phyloP scores from a whole-genome alignment of 1,140 invertebrate species.

The Drosophila malerkotliana region DNA sequence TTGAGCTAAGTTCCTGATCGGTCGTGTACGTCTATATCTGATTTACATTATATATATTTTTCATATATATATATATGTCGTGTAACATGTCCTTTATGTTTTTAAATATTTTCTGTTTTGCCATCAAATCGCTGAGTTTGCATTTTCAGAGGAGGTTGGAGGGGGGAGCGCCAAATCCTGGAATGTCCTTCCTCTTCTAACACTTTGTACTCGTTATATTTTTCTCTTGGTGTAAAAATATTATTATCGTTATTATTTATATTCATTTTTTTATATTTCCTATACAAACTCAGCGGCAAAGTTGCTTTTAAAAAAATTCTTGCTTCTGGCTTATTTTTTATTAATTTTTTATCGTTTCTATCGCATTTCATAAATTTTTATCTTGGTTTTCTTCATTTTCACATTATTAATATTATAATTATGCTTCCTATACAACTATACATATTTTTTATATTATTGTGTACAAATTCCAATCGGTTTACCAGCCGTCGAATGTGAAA shows the following conservation, averaged over 20 bases:
- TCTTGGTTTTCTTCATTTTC: slow-evolving; percentile 14
- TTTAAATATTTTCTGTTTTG: slow-evolving; percentile 1
- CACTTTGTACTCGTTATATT: slow-evolving; percentile 72
- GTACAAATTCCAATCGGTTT: slow-evolving; percentile 34
- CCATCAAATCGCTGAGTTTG: slow-evolving; percentile 49
- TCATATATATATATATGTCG: slow-evolving; percentile 5
- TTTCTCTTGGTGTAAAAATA: slow-evolving; percentile 78
- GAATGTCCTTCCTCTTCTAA: slow-evolving; percentile 45
- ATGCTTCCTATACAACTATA: slow-evolving; percentile 72
- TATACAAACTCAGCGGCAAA: slow-evolving; percentile 73
- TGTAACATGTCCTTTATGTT: slow-evolving; percentile 3
- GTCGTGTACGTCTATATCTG: slow-evolving; percentile 27
- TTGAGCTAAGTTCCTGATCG: slow-evolving; percentile 63
- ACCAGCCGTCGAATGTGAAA: slow-evolving; percentile 39
- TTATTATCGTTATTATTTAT: slow-evolving; percentile 61
- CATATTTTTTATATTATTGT: slow-evolving; percentile 55
- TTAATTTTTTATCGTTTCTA: slow-evolving; percentile 7
- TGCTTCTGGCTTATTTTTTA: slow-evolving; percentile 22
- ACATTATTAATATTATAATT: slow-evolving; percentile 29
- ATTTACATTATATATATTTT: slow-evolving; percentile 22
- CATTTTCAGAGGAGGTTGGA: slow-evolving; percentile 8
- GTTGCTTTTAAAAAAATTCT: slow-evolving; percentile 46
- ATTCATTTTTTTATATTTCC: slow-evolving; percentile 13
- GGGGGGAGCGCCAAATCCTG: slow-evolving; percentile 37
- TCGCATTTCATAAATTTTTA: slow-evolving; percentile 10